Percentiles rank a stretch among this genome's conserved stretches.
Conservation (phyloP, 2,797 vertebrate genomes). For the Syncerus caffer region DNA sequence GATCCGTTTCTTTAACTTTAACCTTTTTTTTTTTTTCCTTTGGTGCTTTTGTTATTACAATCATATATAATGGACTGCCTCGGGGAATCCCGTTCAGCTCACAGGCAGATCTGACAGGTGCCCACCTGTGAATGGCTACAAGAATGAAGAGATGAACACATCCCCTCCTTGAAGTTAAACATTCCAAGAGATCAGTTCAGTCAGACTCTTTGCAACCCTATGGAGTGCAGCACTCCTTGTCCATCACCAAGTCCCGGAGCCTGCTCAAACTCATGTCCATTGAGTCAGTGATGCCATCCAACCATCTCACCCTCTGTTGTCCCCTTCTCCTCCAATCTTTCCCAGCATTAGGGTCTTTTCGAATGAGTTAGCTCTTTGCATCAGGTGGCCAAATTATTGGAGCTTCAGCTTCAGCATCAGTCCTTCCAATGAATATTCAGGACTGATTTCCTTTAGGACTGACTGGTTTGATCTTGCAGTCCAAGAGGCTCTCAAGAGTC, state of each 20-base stretch:
- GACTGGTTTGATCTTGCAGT: too few relatives aligned
- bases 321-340: not conserved
- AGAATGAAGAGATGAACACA: not conserved
- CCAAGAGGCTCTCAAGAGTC: too few relatives aligned
- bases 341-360: too few relatives aligned
- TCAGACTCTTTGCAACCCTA: not conserved
- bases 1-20: not conserved
- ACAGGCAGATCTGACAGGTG: not conserved
- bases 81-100: not conserved
- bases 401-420: too few relatives aligned
- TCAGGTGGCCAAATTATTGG: too few relatives aligned
- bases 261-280: not conserved
- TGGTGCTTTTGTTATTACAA: not conserved
- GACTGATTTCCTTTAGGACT: too few relatives aligned
- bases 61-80: not conserved
- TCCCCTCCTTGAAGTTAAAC: not conserved
- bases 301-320: not conserved
- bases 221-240: not conserved
- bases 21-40: accelerated
- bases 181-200: not conserved
- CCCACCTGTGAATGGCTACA: not conserved
- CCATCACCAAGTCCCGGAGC: not conserved
- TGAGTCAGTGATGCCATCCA: not conserved
- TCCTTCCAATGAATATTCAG: too few relatives aligned
- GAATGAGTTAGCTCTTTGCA: too few relatives aligned